Conservation (phyloP, 2,797 vertebrate species). For the Glyptemys insculpta region DNA sequence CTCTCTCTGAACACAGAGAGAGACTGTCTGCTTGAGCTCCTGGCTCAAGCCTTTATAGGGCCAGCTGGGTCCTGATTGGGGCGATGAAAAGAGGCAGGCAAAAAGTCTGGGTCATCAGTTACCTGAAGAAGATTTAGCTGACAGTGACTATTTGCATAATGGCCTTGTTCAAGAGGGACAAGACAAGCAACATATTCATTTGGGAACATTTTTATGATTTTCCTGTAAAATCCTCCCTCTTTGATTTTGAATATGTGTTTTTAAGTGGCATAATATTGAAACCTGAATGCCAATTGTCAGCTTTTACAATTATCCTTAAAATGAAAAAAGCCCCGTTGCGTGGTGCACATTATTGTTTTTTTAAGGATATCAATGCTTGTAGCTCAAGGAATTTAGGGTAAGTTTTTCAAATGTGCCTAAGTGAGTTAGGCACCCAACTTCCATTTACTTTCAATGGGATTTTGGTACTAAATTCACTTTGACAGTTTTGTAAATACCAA, state of each 20-base stretch:
- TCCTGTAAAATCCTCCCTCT: background rate
- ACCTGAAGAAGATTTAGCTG: accelerated
- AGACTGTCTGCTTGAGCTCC: too few relatives aligned
- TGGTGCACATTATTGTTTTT: background rate
- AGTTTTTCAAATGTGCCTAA: background rate
- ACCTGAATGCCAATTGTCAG: accelerated
- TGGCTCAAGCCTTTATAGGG: too few relatives aligned
- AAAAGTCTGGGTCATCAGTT: accelerated
- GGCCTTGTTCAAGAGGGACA: background rate
- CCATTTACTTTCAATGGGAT: background rate
- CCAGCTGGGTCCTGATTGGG: too few relatives aligned
- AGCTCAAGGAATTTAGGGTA: background rate
- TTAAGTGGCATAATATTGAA: background rate
- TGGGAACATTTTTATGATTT: background rate
- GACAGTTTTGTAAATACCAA: background rate
- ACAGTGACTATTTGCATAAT: background rate
- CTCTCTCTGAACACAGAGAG: too few relatives aligned
- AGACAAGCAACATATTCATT: background rate
- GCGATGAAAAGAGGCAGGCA: background rate
- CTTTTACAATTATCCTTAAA: background rate
- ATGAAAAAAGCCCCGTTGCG: background rate
- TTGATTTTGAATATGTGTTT: background rate
- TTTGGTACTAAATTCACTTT: background rate
- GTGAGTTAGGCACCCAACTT: background rate
- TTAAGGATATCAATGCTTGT: background rate